These are phyloP conservation scores for Micoletzkya japonica DNA, from an alignment of 2,888 invertebrate species.

Conservation along the genomic window DNA sequence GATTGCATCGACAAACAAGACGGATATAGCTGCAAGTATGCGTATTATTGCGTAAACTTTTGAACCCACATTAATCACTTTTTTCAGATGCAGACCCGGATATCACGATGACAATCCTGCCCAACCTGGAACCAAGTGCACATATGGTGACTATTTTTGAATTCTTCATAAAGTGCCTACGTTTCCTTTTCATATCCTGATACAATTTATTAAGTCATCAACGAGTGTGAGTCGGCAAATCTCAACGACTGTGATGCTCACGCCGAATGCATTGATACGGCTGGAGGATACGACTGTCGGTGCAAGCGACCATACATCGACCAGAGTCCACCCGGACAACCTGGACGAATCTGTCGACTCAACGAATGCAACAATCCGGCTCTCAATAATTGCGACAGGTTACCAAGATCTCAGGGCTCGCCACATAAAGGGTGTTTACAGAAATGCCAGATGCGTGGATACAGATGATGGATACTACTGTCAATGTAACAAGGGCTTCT, in stretches of 20 bases:
- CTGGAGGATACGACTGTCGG: constrained; percentile 57
- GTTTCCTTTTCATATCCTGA: not conserved
- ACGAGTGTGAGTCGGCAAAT: constrained; percentile 61
- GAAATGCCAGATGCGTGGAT: constrained; percentile 43
- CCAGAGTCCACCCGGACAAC: constrained; percentile 40
- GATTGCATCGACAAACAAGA: constrained; percentile 59
- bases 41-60: constrained; percentile 17
- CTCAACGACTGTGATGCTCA: constrained; percentile 62
- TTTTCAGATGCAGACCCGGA: constrained; percentile 44
- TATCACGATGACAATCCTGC: constrained; percentile 60
- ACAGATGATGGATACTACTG: constrained; percentile 48
- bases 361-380: constrained; percentile 54
- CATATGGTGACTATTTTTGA: constrained; percentile 39
- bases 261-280: constrained; percentile 59
- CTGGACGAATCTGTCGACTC: constrained; percentile 57
- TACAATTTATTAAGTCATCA: constrained; percentile 50
- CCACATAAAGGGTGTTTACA: not conserved
- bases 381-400: constrained; percentile 54
- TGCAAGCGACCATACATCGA: constrained; percentile 56
- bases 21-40: constrained; percentile 56
- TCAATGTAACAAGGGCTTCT: constrained; percentile 53
- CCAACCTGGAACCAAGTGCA: constrained; percentile 60
- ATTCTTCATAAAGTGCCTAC: not conserved
- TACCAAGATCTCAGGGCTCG: not conserved
- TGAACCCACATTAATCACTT: constrained; percentile 23